phyloP scores from a whole-genome alignment of 2,113 vertebrate species.

The human region GRCh38 chr18:25015501-25016000 shows the following conservation, averaged over 20 bases:
- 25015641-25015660: neutral
- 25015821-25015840: neutral
- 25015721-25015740: neutral
- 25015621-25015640: neutral
- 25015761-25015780: neutral
- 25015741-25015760: neutral
- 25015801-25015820: neutral
- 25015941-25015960: neutral
- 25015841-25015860: accelerated
- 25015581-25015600: neutral
- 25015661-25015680: neutral
- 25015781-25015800: too few relatives aligned
- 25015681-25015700: neutral
- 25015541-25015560: conserved; percentile 71
- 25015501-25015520: conserved; percentile 84
- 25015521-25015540: conserved; percentile 82
- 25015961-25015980: neutral
- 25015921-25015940: neutral
- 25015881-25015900: neutral
- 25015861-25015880: neutral
- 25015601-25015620: neutral
- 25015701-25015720: neutral
- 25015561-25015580: conserved; percentile 2
- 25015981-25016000: neutral
- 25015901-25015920: neutral